Evolutionary conservation across 2,113 vertebrate genomes (phyloP), one percentile per base, ranked within the genome.

Genomic region (Alligator mississippiensis): DNA sequence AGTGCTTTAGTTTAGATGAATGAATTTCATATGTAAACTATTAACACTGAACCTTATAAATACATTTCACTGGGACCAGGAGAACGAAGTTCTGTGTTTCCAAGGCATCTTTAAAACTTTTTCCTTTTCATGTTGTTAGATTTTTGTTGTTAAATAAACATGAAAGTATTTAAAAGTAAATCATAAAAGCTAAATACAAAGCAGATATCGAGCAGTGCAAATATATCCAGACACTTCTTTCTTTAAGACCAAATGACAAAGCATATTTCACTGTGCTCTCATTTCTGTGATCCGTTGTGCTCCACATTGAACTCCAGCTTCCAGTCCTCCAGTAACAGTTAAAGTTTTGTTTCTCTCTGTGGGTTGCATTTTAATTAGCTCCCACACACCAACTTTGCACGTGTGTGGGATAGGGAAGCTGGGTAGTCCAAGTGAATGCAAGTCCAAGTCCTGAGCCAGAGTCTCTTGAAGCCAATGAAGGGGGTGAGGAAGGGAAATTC

Each of bases 41-140:
- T 93, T 94, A 91, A 87, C 88, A 70, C 84, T 78, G 68, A 90
- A n/a, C 85, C 59, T 95, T 57, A 61, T 72, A 62, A 95, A 88
- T 92, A 17, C 18, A 38, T 93, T 93, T 94, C 66, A 61, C 93
- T 70, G 34, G 87, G 63, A 77, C 28, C 0, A 11, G 70, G 61
- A 64, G 21, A 30, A n/a, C 2, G 13, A 75, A 2, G 2, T 64
- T 59, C 10, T 59, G 14, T 5, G 0, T 92, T 95, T 96, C 62
- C 22, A 30, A 90, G 11, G 47, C 21, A 5, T 93, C 60, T 92
- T 96, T 95, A 91, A 90, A 95, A 75, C 74, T 95, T 59, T 87
- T 85, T 93, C 80, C 34, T 19, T 92, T 93, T 90, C 79, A 81
- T 75, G 87, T 80, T 80, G 54, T 93, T 72, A 57, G 87, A 24